Evolutionary conservation across 2,797 vertebrate species (phyloP), one percentile per base, ranked within the genome.

Genomic region (Trachurus trachurus): DNA sequence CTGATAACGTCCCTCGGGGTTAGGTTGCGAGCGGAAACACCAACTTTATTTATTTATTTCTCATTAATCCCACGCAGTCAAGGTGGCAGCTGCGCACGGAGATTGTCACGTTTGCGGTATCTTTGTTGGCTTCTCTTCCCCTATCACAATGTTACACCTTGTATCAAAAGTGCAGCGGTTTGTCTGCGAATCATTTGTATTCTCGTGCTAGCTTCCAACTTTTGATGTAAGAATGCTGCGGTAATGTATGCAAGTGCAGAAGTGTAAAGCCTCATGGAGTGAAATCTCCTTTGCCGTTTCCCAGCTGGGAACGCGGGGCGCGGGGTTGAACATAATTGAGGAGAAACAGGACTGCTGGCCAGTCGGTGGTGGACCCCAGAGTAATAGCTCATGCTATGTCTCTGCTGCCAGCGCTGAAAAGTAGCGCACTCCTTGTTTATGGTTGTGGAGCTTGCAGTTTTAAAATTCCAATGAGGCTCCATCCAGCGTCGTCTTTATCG

Each of bases 381-480:
- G 88, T 84, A 89, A 87, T 83, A 76, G 80, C 87, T 86, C 80
- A 82, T 40, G 64, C 78, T 60, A 42, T 16, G 74, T 66, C 78
- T 84, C 81, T 75, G 34, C 76, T 59, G 80, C 86, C 75, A 74
- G 68, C 85, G 69, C 87, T 86, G 80, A 89, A 26, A 90, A 87
- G 82, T 56, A 80, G 75, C 75, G 76, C 49, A n/a, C 17, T 45
- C 50, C 72, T 85, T 88, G 88, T 94, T 92, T 91, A 87, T 68
- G 74, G 81, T 52, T 74, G 81, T 77, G 74, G 63, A 70, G 79
- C 67, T 80, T 60, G 68, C 67, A 37, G 73, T 82, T 93, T 92
- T 90, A 82, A 84, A 93, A 92, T 93, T 90, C 91, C 88, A 86
- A 85, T 79, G 83, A 90, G 88, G 83, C 86, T 78, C 45, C 57